Evolutionary conservation across 2,797 vertebrate genomes (phyloP).

Genomic region (Scomberomorus guttatus): DNA sequence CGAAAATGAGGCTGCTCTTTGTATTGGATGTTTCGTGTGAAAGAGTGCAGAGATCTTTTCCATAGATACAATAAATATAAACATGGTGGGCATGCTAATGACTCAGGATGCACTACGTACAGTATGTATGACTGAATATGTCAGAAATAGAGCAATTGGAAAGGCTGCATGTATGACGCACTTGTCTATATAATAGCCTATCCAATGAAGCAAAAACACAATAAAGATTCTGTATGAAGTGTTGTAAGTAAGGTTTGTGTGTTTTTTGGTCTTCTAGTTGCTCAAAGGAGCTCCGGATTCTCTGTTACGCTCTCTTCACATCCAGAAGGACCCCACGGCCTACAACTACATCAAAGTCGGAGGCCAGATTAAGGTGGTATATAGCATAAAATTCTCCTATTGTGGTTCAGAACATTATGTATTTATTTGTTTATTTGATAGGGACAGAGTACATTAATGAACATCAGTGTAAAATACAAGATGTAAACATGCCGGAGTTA

Average conservation of each 20-base stretch:
- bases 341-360: slow-evolving; percentile 93
- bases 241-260: neutral
- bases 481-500: no score
- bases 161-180: no score
- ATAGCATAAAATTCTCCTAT: no score
- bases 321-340: slow-evolving; percentile 91
- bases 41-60: neutral
- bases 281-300: slow-evolving; percentile 96
- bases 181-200: neutral
- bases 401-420: no score
- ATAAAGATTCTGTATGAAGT: neutral
- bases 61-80: neutral
- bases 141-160: neutral
- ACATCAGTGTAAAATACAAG: no score
- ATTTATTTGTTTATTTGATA: no score
- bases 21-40: neutral
- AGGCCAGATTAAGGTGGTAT: slow-evolving; percentile 92
- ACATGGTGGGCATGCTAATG: no score
- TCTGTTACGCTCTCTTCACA: slow-evolving; percentile 91
- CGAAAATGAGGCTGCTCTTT: neutral
- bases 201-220: neutral
- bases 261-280: slow-evolving; percentile 80
- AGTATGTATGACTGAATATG: neutral
- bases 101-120: no score
- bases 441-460: no score